Conservation (phyloP, 2,113 vertebrate species). For the Ceyx cyanopectus region DNA sequence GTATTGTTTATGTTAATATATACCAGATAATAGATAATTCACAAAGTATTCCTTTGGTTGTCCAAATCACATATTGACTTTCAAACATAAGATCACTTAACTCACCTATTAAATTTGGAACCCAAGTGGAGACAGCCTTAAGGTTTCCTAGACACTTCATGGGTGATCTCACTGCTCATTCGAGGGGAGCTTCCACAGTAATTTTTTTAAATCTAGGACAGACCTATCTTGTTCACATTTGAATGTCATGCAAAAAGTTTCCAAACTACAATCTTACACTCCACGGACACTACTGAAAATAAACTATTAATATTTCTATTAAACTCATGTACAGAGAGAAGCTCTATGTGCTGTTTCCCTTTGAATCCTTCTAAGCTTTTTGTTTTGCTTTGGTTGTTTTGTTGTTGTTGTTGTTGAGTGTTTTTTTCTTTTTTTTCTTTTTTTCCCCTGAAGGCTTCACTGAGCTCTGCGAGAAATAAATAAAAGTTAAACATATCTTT, state of each 20-base stretch:
- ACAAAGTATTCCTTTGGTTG: background rate
- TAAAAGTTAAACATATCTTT: background rate
- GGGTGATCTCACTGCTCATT: background rate
- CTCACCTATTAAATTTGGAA: background rate
- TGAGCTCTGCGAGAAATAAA: conserved; percentile 22
- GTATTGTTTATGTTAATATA: background rate
- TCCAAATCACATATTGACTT: background rate
- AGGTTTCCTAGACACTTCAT: background rate
- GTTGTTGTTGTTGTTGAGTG: too few relatives aligned
- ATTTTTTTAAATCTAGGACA: background rate
- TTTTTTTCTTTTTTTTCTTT: background rate
- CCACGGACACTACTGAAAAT: background rate
- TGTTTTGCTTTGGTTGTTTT: background rate
- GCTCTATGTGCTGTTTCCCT: background rate
- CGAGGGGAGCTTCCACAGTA: background rate
- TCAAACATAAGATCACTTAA: background rate
- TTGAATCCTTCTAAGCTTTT: background rate
- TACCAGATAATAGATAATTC: background rate
- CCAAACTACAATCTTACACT: background rate
- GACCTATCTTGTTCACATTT: background rate
- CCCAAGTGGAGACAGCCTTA: background rate
- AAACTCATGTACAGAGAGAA: background rate
- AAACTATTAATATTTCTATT: background rate
- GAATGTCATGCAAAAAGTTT: background rate
- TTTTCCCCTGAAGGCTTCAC: conserved; percentile 2